These are phyloP conservation scores for Molossus molossus DNA, from an alignment of 2,797 vertebrate species.

Conservation along the genomic window DNA sequence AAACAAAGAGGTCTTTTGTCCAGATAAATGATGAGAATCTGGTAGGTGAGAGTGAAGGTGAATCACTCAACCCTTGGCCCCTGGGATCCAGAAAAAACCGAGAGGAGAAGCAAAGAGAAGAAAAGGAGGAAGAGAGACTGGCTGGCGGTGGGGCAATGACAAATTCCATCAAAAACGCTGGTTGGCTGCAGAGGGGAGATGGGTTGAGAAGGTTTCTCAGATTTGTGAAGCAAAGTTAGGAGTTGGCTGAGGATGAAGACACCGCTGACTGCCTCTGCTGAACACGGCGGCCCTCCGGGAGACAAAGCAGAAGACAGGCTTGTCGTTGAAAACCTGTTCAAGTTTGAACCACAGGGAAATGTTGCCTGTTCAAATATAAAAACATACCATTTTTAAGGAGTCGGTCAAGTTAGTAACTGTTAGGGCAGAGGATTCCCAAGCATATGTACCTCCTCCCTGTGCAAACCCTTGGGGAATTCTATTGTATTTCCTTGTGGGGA, in stretches of 20 bases:
- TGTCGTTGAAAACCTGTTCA: background rate
- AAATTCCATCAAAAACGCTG: background rate
- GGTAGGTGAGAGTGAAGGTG: background rate
- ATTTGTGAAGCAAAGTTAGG: background rate
- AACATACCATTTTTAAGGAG: background rate
- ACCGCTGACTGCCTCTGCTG: background rate
- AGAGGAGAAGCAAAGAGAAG: background rate
- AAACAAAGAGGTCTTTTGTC: background rate
- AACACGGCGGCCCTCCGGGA: background rate
- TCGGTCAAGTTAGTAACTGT: background rate
- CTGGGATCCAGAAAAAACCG: background rate
- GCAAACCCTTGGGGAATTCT: background rate
- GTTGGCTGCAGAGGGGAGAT: background rate
- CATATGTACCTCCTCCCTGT: background rate
- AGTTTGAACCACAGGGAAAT: slow-evolving; percentile 23
- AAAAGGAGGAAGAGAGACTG: fast-evolving
- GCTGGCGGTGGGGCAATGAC: background rate
- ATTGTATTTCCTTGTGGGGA: slow-evolving; percentile 24
- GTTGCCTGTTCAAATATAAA: slow-evolving; percentile 35
- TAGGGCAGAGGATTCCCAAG: background rate
- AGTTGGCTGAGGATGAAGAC: background rate
- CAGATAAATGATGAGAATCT: background rate
- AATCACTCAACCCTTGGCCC: background rate
- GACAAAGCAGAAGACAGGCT: background rate
- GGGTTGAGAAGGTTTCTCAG: background rate